A percentile compares a stretch with the other conserved stretches of the same genome.
Evolutionary conservation across 1,140 invertebrate genomes (phyloP).

Genomic region (Solen grandis): DNA sequence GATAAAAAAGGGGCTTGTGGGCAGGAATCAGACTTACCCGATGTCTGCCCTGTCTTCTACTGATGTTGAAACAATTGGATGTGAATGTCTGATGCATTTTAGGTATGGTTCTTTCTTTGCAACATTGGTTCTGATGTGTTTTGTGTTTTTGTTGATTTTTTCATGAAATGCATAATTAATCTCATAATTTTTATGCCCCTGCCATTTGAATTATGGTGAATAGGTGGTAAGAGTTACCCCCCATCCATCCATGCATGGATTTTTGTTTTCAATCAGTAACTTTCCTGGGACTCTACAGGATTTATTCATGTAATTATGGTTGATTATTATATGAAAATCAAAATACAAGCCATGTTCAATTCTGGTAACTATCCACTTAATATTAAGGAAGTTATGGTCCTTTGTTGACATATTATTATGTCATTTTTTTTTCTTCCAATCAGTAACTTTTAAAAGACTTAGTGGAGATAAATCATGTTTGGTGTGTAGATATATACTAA

Average conservation of each 20-base stretch:
- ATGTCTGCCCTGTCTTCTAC: constrained; percentile 10
- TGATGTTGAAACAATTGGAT: constrained; percentile 5
- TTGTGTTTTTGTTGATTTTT: no score
- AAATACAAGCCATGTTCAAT: not conserved
- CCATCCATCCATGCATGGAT: no score
- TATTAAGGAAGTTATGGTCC: not conserved
- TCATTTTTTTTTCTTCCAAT: not conserved
- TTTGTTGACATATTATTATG: not conserved
- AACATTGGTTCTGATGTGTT: no score
- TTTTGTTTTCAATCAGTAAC: not conserved
- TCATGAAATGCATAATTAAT: no score
- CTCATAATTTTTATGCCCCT: no score
- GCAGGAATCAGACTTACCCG: constrained; percentile 4
- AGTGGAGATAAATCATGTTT: no score
- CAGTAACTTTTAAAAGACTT: not conserved
- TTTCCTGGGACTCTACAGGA: not conserved
- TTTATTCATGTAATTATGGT: not conserved
- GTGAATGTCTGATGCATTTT: constrained; percentile 23
- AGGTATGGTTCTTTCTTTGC: no score
- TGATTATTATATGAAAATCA: not conserved
- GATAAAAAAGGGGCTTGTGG: not conserved
- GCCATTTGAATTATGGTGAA: no score
- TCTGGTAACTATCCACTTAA: not conserved
- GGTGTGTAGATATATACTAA: no score
- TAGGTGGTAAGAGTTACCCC: no score